Base-by-base conservation (phyloP, 2,888 invertebrate species). In the Glyphotaelius pellucidus region DNA sequence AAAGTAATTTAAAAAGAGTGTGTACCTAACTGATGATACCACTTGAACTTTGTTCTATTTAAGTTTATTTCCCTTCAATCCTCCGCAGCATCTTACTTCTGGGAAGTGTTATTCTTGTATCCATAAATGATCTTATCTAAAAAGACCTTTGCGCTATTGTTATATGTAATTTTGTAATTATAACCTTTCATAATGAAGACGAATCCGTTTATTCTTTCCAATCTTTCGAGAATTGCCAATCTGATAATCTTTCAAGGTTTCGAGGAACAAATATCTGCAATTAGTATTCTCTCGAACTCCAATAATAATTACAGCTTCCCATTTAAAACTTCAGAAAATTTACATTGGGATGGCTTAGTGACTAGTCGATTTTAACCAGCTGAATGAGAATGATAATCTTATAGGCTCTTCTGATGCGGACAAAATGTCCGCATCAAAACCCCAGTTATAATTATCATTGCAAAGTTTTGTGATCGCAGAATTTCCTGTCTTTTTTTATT, bases 261-360 rank as follows among this genome's bases (percentile, higher is more conserved):
- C 9, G 1, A 67, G 67, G 25, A 67, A 67, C 67, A 67, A 67
- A 67, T 67, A 25, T 81, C 81, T 31, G 81, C 81, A 81, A 81
- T 81, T 81, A 32, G 30, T 81, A 81, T 32, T 81, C 32, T 30
- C 81, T 32, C 81, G 81, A 81, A 81, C 30, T 14, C 32, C 19
- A 14, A 67, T 67, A 67, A 67, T 67, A 81, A 32, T 81, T 81
- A 81, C 81, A 15, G 81, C 67, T 81, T 32, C 81, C 32, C 81
- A 81, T 81, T 81, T 81, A 81, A 81, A 81, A 81, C 31, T 32
- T 32, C 15, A 7, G 30, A 32, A 81, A 81, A 81, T 81, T 81
- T 32, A 32, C 81, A 81, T 81, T 15, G 32, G 81, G 19, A 19
- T 81, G 81, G 81, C 32, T 81, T 81, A 81, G 15, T 47, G 47